These are phyloP conservation scores for Mythimna pallens DNA, from an alignment of 2,888 invertebrate genomes.

Conservation along the genomic window DNA sequence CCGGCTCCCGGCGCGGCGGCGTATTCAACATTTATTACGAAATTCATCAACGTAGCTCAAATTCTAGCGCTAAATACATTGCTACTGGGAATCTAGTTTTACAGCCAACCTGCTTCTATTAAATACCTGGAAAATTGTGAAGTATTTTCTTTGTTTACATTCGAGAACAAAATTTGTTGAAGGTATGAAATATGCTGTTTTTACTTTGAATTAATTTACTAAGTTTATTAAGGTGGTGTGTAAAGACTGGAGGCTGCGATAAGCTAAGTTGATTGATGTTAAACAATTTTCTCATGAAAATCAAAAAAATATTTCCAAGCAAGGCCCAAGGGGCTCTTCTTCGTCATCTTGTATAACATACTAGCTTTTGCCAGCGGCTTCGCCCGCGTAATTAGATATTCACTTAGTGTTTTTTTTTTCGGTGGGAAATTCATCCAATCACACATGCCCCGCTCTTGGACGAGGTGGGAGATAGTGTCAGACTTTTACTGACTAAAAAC, in stretches of 20 bases:
- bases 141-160: conserved; percentile 20
- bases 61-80: conserved; percentile 50
- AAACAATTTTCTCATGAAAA: not conserved
- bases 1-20: not conserved
- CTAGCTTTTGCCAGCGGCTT: no score
- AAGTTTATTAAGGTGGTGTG: not conserved
- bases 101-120: conserved; percentile 10
- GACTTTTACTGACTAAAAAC: no score
- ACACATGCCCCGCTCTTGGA: no score
- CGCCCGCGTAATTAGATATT: no score
- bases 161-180: not conserved
- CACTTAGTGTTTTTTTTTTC: no score
- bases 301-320: not conserved
- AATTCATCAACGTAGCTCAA: conserved; percentile 48
- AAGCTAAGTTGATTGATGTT: not conserved
- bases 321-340: not conserved
- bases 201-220: not conserved
- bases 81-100: conserved; percentile 12
- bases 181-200: not conserved
- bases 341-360: no score
- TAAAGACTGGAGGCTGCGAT: not conserved
- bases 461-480: no score
- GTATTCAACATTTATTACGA: conserved; percentile 45
- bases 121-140: conserved; percentile 33
- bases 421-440: no score